phyloP scores from a whole-genome alignment of 2,888 invertebrate genomes.

The Marronus borbonicus region DNA sequence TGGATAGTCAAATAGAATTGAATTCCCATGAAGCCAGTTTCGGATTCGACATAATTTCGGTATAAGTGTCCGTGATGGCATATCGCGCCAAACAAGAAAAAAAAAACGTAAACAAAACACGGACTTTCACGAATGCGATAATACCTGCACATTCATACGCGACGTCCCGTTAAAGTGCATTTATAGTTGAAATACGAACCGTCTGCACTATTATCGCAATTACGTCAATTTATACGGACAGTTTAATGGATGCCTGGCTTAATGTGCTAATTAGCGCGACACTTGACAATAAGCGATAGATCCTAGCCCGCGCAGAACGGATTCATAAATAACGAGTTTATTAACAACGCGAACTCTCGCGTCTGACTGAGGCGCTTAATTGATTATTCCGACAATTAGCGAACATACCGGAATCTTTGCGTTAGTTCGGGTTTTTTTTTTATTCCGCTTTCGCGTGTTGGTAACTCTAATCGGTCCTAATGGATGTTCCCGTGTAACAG shows the following conservation, averaged over 20 bases:
- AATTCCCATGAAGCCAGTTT: no score
- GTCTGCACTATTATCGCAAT: constrained; percentile 26
- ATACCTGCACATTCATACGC: background rate
- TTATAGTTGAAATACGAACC: constrained; percentile 7
- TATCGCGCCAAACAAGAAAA: no score
- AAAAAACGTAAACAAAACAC: no score
- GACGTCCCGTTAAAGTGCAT: background rate
- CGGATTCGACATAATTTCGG: no score
- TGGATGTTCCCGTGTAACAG: no score
- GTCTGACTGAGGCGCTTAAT: constrained; percentile 1
- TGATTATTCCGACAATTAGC: constrained; percentile 13
- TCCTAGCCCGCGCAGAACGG: constrained; percentile 30
- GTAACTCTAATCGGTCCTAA: no score
- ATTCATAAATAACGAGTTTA: constrained; percentile 36
- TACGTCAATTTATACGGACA: constrained; percentile 35
- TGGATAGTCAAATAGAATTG: no score
- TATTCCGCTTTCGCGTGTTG: background rate
- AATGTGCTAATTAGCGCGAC: constrained; percentile 34
- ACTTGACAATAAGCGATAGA: constrained; percentile 28
- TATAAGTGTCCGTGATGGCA: no score
- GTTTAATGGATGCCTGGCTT: constrained; percentile 31
- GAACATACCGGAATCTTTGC: background rate
- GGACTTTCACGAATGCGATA: no score
- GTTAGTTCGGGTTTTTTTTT: background rate
- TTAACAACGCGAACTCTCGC: constrained; percentile 1